These are phyloP conservation scores for Jaculus jaculus DNA, from an alignment of 2,113 vertebrate genomes.

Conservation along the genomic window DNA sequence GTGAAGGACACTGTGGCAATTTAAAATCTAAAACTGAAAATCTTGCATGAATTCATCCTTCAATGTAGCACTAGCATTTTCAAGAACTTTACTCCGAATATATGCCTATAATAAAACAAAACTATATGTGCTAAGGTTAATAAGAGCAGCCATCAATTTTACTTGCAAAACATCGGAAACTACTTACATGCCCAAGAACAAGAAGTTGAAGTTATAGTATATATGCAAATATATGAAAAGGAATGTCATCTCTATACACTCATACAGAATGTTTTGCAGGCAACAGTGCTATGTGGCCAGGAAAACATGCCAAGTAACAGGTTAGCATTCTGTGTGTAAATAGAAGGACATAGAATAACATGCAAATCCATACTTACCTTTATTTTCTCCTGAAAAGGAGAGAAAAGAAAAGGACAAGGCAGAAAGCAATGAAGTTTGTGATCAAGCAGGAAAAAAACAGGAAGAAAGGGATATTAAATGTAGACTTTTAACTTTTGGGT, in stretches of 20 bases:
- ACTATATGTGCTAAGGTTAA: not conserved
- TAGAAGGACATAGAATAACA: not conserved
- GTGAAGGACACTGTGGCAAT: not conserved
- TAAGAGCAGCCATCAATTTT: not conserved
- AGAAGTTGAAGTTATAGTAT: not conserved
- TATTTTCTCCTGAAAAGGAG: not conserved
- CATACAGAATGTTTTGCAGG: not conserved
- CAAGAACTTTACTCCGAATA: not conserved
- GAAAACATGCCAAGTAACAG: not conserved
- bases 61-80: not conserved
- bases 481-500: not conserved
- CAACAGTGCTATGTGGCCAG: not conserved
- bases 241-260: not conserved
- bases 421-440: not conserved
- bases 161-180: conserved; percentile 6
- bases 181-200: not conserved
- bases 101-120: not conserved
- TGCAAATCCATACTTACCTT: not conserved
- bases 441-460: not conserved
- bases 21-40: not conserved
- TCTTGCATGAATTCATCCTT: not conserved
- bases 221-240: not conserved
- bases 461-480: not conserved
- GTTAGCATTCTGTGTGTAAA: not conserved
- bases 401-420: not conserved